These are phyloP conservation scores for Chelon labrosus DNA, from an alignment of 2,797 vertebrate genomes.

Conservation along the genomic window DNA sequence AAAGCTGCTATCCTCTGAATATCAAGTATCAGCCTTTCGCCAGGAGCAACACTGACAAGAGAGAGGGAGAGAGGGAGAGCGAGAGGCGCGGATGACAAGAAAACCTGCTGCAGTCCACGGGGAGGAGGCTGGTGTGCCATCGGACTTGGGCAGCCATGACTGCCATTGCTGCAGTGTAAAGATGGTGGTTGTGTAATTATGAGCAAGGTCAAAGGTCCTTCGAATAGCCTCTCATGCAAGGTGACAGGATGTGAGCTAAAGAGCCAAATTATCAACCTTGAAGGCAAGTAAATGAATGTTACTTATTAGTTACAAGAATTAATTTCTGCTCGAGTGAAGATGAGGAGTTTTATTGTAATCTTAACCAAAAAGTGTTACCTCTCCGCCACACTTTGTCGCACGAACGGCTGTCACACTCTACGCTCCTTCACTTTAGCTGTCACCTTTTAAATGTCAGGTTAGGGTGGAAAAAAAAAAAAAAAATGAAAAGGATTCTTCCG, in stretches of 20 bases:
- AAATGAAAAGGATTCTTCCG: slow-evolving; percentile 36
- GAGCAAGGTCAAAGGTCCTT: slow-evolving; percentile 83
- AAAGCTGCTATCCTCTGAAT: slow-evolving; percentile 88
- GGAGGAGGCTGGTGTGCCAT: slow-evolving; percentile 83
- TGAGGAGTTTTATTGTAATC: slow-evolving; percentile 38
- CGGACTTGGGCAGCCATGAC: slow-evolving; percentile 80
- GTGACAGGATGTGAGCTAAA: slow-evolving; percentile 68
- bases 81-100: slow-evolving; percentile 81
- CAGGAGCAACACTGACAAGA: slow-evolving; percentile 86
- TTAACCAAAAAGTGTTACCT: slow-evolving; percentile 52
- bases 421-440: slow-evolving; percentile 61
- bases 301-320: slow-evolving; percentile 37
- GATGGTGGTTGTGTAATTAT: slow-evolving; percentile 75
- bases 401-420: slow-evolving; percentile 65
- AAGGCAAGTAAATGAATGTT: slow-evolving; percentile 45
- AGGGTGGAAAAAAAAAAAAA: slow-evolving; percentile 32
- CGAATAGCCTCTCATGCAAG: slow-evolving; percentile 53
- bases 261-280: slow-evolving; percentile 57
- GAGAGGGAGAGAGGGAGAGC: slow-evolving; percentile 72
- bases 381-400: slow-evolving; percentile 58
- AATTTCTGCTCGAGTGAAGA: slow-evolving; percentile 47
- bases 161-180: slow-evolving; percentile 78
- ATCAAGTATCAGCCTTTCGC: slow-evolving; percentile 88
- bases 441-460: slow-evolving; percentile 78
- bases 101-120: slow-evolving; percentile 85